Percentiles rank a stretch among this genome's conserved stretches.
These are phyloP conservation scores for Calypte anna DNA, from an alignment of 2,113 vertebrate genomes.

Conservation along the genomic window DNA sequence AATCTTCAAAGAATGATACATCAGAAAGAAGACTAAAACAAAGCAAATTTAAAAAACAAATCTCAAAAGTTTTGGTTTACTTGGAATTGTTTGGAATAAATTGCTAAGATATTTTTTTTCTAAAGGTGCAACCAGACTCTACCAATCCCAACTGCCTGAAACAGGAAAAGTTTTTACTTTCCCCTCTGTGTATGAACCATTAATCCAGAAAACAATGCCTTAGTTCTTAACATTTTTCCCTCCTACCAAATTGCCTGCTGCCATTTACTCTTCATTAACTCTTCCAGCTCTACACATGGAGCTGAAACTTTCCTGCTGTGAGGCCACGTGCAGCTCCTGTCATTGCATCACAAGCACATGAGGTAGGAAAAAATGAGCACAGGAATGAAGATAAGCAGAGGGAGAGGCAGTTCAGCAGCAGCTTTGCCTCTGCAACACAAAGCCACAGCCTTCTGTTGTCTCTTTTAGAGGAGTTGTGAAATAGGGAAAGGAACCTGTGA, in stretches of 20 bases:
- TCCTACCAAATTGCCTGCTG: conserved; percentile 27
- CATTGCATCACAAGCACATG: conserved; percentile 14
- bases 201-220: conserved; percentile 61
- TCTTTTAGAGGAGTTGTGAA: not conserved
- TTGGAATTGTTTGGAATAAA: conserved; percentile 20
- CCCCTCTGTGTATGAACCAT: not conserved
- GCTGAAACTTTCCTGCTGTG: not conserved
- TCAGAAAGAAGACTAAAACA: not conserved
- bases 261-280: conserved; percentile 53
- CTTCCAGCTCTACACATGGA: conserved; percentile 12
- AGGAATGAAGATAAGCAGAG: conserved; percentile 38
- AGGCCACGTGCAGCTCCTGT: not conserved
- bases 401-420: conserved; percentile 8
- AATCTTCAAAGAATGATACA: not conserved
- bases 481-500: not conserved
- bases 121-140: conserved; percentile 5
- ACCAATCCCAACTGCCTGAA: conserved; percentile 25
- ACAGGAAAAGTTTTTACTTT: conserved; percentile 52
- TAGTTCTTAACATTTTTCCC: conserved; percentile 9
- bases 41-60: not conserved
- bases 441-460: not conserved
- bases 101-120: not conserved
- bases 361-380: conserved; percentile 9
- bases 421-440: not conserved
- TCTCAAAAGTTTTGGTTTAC: not conserved